Conservation (phyloP, 2,888 invertebrate genomes). For the Choristoneura rosaceana region DNA sequence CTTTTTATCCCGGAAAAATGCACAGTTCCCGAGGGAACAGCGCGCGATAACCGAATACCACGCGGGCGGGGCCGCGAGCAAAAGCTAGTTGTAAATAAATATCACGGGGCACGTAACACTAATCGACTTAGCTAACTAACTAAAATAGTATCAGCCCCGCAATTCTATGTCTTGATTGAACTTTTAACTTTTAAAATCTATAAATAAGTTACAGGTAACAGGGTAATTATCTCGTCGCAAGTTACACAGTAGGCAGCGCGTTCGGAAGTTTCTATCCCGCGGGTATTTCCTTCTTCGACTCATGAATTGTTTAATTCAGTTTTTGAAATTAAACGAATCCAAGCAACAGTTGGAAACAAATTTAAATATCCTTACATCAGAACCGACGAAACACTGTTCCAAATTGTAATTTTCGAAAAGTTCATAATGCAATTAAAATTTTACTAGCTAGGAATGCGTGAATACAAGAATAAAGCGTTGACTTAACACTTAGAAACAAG, state of each 20-base stretch:
- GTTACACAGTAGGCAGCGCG: slow-evolving; percentile 7
- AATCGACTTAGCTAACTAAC: no score
- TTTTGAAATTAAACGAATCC: slow-evolving; percentile 23
- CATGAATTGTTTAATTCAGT: slow-evolving; percentile 32
- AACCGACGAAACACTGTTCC: background rate
- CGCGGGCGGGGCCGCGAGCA: no score
- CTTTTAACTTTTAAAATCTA: background rate
- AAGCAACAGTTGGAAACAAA: slow-evolving; percentile 14
- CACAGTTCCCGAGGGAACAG: no score
- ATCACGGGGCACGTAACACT: no score
- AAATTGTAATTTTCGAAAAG: background rate
- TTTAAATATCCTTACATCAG: slow-evolving; percentile 17
- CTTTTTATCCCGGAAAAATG: no score
- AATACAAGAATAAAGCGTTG: background rate
- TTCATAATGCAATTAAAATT: slow-evolving; percentile 2
- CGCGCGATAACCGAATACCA: no score
- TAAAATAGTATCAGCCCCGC: no score
- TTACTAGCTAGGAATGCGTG: background rate
- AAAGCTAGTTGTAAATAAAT: no score
- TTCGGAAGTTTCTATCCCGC: slow-evolving; percentile 14
- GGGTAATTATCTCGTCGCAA: slow-evolving; percentile 13
- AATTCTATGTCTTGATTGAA: no score
- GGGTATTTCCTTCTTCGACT: slow-evolving; percentile 15
- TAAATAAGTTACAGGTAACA: slow-evolving; percentile 9
- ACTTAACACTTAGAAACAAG: background rate